phyloP scores from a whole-genome alignment of 2,888 invertebrate species.

The Gonocerus acuteangulatus region DNA sequence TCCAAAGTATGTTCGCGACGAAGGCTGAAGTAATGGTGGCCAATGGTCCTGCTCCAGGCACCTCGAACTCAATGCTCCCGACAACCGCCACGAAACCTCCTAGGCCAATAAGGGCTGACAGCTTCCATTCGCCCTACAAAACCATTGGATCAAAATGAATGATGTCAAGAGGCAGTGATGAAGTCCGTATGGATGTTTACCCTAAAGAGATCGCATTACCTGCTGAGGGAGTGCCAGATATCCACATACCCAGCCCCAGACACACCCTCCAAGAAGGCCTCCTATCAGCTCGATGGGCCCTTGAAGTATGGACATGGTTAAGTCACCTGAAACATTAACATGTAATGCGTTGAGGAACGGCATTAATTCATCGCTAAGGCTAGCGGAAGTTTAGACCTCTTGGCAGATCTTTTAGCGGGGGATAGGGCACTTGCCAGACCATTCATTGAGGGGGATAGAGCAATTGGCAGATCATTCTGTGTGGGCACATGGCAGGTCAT shows the following conservation, averaged over 20 bases:
- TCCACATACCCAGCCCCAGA: conserved; percentile 27
- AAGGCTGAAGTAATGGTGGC: conserved; percentile 52
- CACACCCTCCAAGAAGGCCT: conserved; percentile 24
- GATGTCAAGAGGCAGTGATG: no score
- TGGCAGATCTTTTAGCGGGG: no score
- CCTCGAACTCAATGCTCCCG: conserved; percentile 52
- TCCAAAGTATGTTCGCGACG: conserved; percentile 51
- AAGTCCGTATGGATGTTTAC: no score
- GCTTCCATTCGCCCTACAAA: conserved; percentile 9
- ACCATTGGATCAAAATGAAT: no score
- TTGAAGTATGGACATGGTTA: conserved; percentile 26
- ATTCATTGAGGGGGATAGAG: no score
- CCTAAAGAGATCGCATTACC: no score
- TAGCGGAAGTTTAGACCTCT: no score
- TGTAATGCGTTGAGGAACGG: no score
- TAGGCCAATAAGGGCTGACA: conserved; percentile 46
- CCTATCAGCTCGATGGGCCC: conserved; percentile 28
- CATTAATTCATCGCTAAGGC: no score
- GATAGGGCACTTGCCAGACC: no score
- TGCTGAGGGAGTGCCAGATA: conserved; percentile 13
- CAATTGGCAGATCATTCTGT: no score
- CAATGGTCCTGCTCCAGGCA: conserved; percentile 57
- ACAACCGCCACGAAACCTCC: conserved; percentile 58
- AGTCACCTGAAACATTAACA: conserved; percentile 27
- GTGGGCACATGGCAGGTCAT: no score